These are phyloP conservation scores for Pteronotus mesoamericanus DNA, from an alignment of 2,797 vertebrate genomes.

Conservation along the genomic window DNA sequence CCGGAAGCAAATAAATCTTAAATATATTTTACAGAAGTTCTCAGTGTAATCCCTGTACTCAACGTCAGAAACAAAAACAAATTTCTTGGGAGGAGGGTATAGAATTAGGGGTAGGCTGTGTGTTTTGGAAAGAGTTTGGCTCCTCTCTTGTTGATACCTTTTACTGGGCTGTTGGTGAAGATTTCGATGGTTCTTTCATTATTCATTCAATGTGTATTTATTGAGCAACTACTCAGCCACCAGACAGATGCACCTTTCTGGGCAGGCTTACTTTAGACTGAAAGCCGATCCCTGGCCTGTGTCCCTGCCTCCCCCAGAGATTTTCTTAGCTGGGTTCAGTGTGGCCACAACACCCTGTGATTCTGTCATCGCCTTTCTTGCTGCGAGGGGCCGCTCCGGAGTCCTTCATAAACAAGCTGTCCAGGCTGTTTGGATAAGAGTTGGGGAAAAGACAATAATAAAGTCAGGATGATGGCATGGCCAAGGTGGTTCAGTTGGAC, in stretches of 20 bases:
- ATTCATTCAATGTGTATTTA: background rate
- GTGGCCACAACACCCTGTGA: background rate
- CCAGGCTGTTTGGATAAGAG: constrained; percentile 77
- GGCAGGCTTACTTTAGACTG: background rate
- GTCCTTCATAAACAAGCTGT: constrained; percentile 73
- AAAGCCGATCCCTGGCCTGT: background rate
- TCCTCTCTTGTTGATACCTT: background rate
- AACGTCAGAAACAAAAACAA: constrained; percentile 18
- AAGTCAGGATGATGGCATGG: constrained; percentile 57
- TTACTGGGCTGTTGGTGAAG: background rate
- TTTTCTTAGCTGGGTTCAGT: constrained; percentile 60
- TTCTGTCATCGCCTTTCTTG: constrained; percentile 66
- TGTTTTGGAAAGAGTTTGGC: background rate
- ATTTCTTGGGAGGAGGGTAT: background rate
- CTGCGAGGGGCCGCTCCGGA: constrained; percentile 59
- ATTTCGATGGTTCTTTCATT: background rate
- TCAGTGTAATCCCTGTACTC: background rate
- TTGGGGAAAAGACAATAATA: constrained; percentile 71
- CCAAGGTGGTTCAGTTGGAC: constrained; percentile 56
- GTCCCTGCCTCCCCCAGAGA: background rate
- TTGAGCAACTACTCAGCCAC: constrained; percentile 1
- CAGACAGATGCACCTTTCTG: background rate
- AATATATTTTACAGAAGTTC: constrained; percentile 21
- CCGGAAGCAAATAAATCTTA: constrained; percentile 36
- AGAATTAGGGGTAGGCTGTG: background rate